Conservation (phyloP, 37 sponge, comb jelly and placozoan species). For the Aplysina aerophoba region DNA sequence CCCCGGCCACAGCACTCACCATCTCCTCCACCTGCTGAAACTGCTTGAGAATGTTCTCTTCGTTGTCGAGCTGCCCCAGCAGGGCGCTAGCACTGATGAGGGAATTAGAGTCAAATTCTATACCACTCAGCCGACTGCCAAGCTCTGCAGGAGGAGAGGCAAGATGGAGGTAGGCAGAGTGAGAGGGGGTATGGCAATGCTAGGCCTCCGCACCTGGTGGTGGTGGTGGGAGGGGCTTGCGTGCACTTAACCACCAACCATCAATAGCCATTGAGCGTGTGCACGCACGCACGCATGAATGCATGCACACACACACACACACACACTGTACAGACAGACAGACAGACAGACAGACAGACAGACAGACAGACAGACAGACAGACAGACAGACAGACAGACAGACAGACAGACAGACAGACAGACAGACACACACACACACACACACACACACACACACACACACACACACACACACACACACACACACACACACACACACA, state of each 20-base stretch:
- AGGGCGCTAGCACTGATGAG: neutral
- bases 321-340: too few species aligned
- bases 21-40: neutral
- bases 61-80: slow-evolving; percentile 1
- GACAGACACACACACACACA: too few species aligned
- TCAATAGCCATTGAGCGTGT: too few species aligned
- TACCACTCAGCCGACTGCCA: neutral
- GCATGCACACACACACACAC: too few species aligned
- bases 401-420: too few species aligned
- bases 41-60: neutral
- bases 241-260: too few species aligned
- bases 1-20: neutral
- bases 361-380: too few species aligned
- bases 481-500: slow-evolving; percentile 40
- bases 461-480: slow-evolving; percentile 37
- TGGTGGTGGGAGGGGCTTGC: neutral
- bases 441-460: neutral
- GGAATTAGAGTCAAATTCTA: neutral
- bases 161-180: neutral
- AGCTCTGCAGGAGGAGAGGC: neutral
- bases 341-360: too few species aligned
- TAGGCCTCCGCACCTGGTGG: neutral
- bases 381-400: too few species aligned
- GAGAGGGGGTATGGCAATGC: neutral
- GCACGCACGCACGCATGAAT: too few species aligned